Conservation (phyloP, 2,888 invertebrate genomes). For the Eledone cirrhosa region DNA sequence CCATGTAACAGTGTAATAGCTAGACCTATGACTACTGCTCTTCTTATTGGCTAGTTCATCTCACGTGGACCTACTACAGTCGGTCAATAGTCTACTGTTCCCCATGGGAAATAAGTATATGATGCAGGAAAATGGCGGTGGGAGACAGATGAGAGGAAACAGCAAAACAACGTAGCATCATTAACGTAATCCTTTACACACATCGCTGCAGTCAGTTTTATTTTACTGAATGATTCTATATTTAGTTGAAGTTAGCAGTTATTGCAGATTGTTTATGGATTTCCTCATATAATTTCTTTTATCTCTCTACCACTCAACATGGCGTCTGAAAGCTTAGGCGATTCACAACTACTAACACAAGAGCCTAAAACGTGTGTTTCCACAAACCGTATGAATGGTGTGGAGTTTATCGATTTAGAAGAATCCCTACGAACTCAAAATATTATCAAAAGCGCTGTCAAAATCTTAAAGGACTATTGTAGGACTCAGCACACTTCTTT, state of each 20-base stretch:
- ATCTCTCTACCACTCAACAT: neutral
- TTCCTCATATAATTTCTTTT: no score
- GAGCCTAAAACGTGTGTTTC: neutral
- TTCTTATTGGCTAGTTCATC: constrained; percentile 8
- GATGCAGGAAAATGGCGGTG: constrained; percentile 10
- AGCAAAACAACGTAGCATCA: no score
- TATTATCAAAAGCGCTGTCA: constrained; percentile 25
- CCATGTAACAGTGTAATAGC: constrained; percentile 3
- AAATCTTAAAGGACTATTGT: constrained; percentile 19
- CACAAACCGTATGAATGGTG: neutral
- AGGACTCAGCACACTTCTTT: constrained; percentile 4
- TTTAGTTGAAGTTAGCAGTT: no score
- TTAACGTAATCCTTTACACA: no score
- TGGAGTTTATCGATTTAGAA: constrained; percentile 12
- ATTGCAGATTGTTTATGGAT: no score
- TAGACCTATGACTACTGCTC: neutral
- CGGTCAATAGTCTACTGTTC: constrained; percentile 27
- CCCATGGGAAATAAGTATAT: constrained; percentile 26
- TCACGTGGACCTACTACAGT: constrained; percentile 16
- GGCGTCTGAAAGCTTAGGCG: constrained; percentile 17
- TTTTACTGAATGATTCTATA: no score
- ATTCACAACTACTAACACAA: neutral
- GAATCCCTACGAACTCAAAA: constrained; percentile 18
- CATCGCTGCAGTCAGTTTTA: no score
- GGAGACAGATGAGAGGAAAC: no score